phyloP scores from a whole-genome alignment of 1,140 invertebrate genomes.

The Drosophila yakuba region DNA sequence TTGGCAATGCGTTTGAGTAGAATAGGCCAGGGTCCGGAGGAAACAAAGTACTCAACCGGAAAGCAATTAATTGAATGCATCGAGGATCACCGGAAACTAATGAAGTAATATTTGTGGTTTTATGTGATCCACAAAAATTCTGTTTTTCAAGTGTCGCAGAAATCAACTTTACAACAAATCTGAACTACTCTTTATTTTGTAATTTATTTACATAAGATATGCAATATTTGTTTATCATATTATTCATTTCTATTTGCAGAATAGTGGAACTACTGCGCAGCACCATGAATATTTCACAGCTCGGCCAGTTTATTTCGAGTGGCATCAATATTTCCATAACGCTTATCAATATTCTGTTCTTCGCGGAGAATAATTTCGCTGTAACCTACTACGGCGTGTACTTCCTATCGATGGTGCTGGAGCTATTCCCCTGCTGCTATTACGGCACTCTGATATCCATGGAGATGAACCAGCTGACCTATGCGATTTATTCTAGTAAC shows the following conservation, averaged over 20 bases:
- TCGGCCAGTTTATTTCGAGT: constrained; percentile 39
- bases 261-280: constrained; percentile 31
- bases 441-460: constrained; percentile 39
- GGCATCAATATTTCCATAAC: constrained; percentile 42
- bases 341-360: constrained; percentile 35
- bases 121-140: too few relatives aligned
- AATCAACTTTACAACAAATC: too few relatives aligned
- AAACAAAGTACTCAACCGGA: background rate
- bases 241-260: constrained; percentile 11
- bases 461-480: constrained; percentile 24
- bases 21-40: constrained; percentile 21
- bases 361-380: constrained; percentile 26
- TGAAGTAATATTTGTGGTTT: constrained; percentile 29
- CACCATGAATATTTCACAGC: constrained; percentile 33
- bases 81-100: constrained; percentile 52
- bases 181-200: too few relatives aligned
- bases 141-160: too few relatives aligned
- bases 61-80: constrained; percentile 36
- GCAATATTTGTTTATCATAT: too few relatives aligned
- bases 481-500: constrained; percentile 48
- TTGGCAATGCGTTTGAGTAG: constrained; percentile 39
- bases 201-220: too few relatives aligned
- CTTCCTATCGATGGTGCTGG: constrained; percentile 36
- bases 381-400: constrained; percentile 28
- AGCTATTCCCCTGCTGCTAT: constrained; percentile 43